These are phyloP conservation scores for Pseudopleuronectes americanus DNA, from an alignment of 2,797 vertebrate genomes.

Conservation along the genomic window DNA sequence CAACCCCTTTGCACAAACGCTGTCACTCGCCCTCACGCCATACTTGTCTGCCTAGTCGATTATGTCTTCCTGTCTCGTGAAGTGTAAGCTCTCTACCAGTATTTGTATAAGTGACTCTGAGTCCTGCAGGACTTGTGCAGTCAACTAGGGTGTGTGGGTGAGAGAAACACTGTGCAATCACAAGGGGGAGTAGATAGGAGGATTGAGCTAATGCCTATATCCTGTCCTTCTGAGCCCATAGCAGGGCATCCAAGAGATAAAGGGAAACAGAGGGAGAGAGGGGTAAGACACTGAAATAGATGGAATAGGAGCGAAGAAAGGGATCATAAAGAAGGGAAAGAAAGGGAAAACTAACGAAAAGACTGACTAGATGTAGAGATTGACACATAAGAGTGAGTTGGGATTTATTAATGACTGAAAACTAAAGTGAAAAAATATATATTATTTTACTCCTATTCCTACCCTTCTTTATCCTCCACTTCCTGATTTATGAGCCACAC, in stretches of 20 bases:
- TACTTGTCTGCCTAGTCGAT: constrained; percentile 40
- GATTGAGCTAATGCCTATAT: constrained; percentile 78
- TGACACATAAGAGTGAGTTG: constrained; percentile 17
- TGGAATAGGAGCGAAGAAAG: constrained; percentile 23
- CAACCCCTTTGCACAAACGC: constrained; percentile 6
- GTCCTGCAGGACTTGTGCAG: constrained; percentile 56
- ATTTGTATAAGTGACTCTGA: constrained; percentile 48
- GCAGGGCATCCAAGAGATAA: constrained; percentile 70
- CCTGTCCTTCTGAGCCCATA: constrained; percentile 75
- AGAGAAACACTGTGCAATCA: constrained; percentile 75
- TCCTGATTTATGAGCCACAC: constrained; percentile 72
- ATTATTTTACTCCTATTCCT: not conserved
- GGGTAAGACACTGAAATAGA: constrained; percentile 29
- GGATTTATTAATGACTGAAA: constrained; percentile 55
- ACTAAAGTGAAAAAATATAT: constrained; percentile 29
- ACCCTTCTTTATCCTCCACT: constrained; percentile 41
- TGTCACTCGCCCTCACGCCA: constrained; percentile 19
- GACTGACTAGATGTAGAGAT: constrained; percentile 38
- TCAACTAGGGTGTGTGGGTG: constrained; percentile 62
- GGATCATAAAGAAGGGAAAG: constrained; percentile 34
- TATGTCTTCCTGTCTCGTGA: constrained; percentile 50
- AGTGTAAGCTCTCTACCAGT: constrained; percentile 48
- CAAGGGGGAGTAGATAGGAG: constrained; percentile 70
- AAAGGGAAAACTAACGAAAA: constrained; percentile 47
- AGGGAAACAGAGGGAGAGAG: constrained; percentile 58